A percentile compares a stretch with the other conserved stretches of the same genome.
Conservation (phyloP, 2,888 invertebrate genomes). For the Vanessa cardui region DNA sequence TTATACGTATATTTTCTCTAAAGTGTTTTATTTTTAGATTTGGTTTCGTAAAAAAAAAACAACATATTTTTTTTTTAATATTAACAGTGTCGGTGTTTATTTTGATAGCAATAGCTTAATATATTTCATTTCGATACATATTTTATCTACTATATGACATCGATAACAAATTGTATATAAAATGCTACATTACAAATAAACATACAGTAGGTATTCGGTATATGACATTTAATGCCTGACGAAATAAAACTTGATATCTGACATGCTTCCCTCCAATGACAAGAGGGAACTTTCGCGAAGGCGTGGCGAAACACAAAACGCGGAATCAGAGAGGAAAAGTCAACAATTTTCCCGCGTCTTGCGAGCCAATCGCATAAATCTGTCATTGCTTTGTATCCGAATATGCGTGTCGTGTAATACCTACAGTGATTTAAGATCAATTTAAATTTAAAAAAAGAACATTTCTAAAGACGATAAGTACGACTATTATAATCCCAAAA, state of each 20-base stretch:
- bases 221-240: neutral
- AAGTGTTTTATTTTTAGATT: too few relatives aligned
- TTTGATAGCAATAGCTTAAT: too few relatives aligned
- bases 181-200: too few relatives aligned
- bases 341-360: slow-evolving; percentile 64
- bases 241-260: slow-evolving; percentile 21
- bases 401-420: neutral
- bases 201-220: neutral
- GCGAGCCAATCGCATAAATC: slow-evolving; percentile 54
- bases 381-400: slow-evolving; percentile 11
- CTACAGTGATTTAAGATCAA: neutral
- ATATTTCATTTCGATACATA: too few relatives aligned
- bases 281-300: slow-evolving; percentile 52
- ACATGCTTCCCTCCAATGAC: slow-evolving; percentile 60
- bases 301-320: slow-evolving; percentile 67
- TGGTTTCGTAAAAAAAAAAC: too few relatives aligned
- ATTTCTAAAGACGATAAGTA: too few relatives aligned
- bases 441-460: too few relatives aligned
- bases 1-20: too few relatives aligned
- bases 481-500: neutral
- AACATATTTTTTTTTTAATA: too few relatives aligned
- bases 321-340: slow-evolving; percentile 77
- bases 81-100: too few relatives aligned
- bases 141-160: too few relatives aligned
- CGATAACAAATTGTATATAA: too few relatives aligned